A percentile compares a stretch with the other conserved stretches of the same genome.
Conservation (phyloP, 2,113 vertebrate genomes). For the Machaerirhynchus nigripectus region DNA sequence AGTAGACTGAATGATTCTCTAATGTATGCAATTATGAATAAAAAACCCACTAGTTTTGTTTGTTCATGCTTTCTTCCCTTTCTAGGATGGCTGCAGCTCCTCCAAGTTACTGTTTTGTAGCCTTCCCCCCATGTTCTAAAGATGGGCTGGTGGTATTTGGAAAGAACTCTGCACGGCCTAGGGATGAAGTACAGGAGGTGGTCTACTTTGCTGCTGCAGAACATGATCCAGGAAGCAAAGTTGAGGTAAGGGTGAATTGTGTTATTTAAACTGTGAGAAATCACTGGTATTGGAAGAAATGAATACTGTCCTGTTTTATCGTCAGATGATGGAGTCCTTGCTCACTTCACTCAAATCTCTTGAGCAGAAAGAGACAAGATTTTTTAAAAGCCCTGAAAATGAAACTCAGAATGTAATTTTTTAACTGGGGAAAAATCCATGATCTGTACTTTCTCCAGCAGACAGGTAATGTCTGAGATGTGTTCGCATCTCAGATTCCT, state of each 20-base stretch:
- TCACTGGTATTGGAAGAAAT: not conserved
- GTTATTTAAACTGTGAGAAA: not conserved
- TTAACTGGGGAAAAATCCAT: not conserved
- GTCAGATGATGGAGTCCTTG: not conserved
- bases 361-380: not conserved
- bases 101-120: constrained; percentile 80
- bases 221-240: constrained; percentile 74
- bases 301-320: not conserved
- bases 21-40: not conserved
- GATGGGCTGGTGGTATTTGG: constrained; percentile 78
- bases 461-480: not conserved
- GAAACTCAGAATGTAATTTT: not conserved
- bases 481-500: not conserved
- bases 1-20: not conserved
- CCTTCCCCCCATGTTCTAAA: constrained; percentile 74
- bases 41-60: not conserved
- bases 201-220: constrained; percentile 71
- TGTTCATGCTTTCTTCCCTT: not conserved
- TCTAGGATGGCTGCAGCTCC: constrained; percentile 78
- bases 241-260: constrained; percentile 71
- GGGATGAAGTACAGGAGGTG: constrained; percentile 82
- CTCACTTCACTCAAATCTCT: not conserved
- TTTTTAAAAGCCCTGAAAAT: not conserved
- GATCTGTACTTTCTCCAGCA: not conserved
- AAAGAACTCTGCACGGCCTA: constrained; percentile 80